Evolutionary conservation across 2,888 invertebrate genomes (phyloP), one percentile per base, ranked within the genome.

Genomic region (Bellardia bayeri): DNA sequence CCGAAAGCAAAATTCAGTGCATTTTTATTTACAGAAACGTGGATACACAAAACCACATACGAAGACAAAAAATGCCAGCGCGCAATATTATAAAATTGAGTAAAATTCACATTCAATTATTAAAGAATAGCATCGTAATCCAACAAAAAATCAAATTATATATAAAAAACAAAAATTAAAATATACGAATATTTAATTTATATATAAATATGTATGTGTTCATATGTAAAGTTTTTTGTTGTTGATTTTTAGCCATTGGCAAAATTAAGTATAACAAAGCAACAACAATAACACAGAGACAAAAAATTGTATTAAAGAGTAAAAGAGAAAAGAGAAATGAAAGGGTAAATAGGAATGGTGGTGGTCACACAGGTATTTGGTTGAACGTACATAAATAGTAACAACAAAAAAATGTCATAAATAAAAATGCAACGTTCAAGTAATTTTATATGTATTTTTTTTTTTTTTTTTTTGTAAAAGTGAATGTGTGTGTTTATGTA

Each of bases 81-180:
- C 76, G 82, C 63, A 75, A n/a, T 42, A 16, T 45, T 16, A 42
- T 40, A 30, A 71, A 72, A 51, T 66, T 56, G 58, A 69, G 51
- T 63, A 82, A 80, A 74, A 82, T 75, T 89, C 89, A 89, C 88
- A 90, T 92, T 92, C 90, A 91, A 92, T 91, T 91, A 91, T 92
- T 91, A 90, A 91, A 90, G 90, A 89, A 91, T 91, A 90, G 89
- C 89, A 9, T 13, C 13, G 90, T 91, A 91, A 89, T 83, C 84
- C 42, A 86, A 51, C 13, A 75, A 68, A 45, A 42, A 56, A 37
- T 37, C 3, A 33, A 75, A 68, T 33, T 30, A 56, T n/a, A n/a
- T 8, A 71, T 49, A 69, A 3, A 37, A n/a, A 33, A n/a, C 13
- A 51, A 45, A 58, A 23, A 58, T 51, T 23, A 9, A 51, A 14